Base-by-base conservation (phyloP, 2,113 vertebrate species). In the Tragelaphus imberbis region DNA sequence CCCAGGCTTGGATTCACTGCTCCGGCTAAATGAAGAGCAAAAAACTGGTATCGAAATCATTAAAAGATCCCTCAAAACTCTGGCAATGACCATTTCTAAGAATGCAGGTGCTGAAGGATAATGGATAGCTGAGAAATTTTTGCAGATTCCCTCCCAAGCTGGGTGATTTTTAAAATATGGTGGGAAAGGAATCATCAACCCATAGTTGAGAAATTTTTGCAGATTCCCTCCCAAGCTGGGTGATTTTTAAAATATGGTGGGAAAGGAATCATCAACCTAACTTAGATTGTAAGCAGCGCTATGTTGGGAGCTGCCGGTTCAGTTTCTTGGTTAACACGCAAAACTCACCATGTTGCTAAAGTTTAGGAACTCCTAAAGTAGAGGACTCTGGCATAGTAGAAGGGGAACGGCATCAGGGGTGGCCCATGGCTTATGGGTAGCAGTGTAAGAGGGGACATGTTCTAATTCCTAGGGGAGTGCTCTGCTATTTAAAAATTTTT, bases 121-220 rank as follows among this genome's bases (percentile, higher is more conserved):
- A 0, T 97, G 99, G 14, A 99, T 99, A 94, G 99, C 99, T 95
- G 99, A 99, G 98, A 99, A 99, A 98, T 99, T 99, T 98, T 97
- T 99, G 98, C 99, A 99, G 98, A 99, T 98, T 7, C 90, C 98
- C 49, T 63, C 56, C 61, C 79, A 89, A 94, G 93, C 75, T 44
- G 33, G 8, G 71, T 58, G n/a, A 40, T 55, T 7, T 94, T 79
- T 49, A 36, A 19, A 90, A 96, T 19, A 84, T 21, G 75, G 65
- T 0, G 1, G 87, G 7, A 56, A 94, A 82, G 56, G 36, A 84
- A 68, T 12, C 16, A 33, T 68, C 14, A 10, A 2, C 49, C 68
- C n/a, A 99, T 99, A 94, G 99, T 99, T 95, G 99, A 99, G 98
- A 99, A 99, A 98, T 99, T 99, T 98, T 97, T 99, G 98, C 99